Percentiles rank a stretch among this genome's conserved stretches.
Conservation (phyloP, 2,113 vertebrate species). For the Paradoxurus hermaphroditus region DNA sequence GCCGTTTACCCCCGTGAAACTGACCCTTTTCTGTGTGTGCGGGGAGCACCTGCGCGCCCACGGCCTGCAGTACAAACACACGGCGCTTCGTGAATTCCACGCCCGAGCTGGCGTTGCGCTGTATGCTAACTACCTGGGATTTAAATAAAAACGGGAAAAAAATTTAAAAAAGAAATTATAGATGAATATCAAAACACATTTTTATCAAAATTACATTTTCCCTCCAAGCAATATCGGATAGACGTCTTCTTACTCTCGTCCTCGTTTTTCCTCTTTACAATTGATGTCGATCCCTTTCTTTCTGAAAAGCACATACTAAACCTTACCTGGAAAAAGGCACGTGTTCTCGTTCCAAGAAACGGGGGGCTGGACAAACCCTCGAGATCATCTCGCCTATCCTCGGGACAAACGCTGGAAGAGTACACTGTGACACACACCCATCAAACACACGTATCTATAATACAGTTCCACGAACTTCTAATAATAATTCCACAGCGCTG, state of each 20-base stretch:
- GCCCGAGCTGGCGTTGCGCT: neutral
- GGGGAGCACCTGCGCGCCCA: too few relatives aligned
- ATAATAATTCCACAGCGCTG: neutral
- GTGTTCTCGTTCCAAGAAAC: neutral
- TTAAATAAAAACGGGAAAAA: neutral
- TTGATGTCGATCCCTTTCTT: neutral
- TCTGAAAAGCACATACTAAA: neutral
- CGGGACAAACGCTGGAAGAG: neutral
- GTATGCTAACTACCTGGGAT: neutral
- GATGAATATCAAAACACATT: neutral
- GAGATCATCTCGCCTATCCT: neutral
- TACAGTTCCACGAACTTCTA: neutral
- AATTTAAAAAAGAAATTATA: neutral
- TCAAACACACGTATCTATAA: neutral
- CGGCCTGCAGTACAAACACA: neutral
- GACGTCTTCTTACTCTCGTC: neutral
- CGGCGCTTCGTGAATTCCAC: neutral
- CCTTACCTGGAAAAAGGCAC: slow-evolving; percentile 1
- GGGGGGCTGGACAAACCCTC: neutral
- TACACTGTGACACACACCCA: neutral
- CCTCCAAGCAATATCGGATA: neutral
- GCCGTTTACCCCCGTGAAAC: neutral
- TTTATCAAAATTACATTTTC: too few relatives aligned
- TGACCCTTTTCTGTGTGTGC: neutral
- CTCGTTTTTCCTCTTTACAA: neutral